Evolutionary conservation across 2,113 vertebrate genomes (phyloP).

Genomic region (Puffinus mauretanicus): DNA sequence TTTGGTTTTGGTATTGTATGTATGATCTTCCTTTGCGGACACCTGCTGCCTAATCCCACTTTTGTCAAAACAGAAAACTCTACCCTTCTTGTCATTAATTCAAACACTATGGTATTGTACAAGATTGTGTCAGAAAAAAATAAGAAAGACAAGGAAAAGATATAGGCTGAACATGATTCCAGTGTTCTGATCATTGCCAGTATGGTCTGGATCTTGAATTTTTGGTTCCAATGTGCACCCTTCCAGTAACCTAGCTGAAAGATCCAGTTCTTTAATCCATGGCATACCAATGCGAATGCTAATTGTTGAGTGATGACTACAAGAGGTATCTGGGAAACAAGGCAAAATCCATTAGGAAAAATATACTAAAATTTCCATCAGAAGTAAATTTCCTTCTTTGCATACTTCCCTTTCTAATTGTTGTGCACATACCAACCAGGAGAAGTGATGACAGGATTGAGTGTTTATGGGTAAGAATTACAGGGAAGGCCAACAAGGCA

Average conservation of each 20-base stretch:
- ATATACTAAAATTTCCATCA: not conserved
- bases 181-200: not conserved
- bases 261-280: not conserved
- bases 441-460: not conserved
- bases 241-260: not conserved
- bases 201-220: not conserved
- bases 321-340: not conserved
- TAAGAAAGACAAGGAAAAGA: not conserved
- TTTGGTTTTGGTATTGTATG: not conserved
- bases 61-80: not conserved
- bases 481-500: too few relatives aligned
- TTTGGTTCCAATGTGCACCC: not conserved
- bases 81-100: not conserved
- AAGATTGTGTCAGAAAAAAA: not conserved
- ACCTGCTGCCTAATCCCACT: not conserved
- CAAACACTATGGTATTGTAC: not conserved
- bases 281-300: not conserved
- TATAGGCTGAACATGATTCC: not conserved
- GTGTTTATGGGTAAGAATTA: too few relatives aligned
- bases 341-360: not conserved
- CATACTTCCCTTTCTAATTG: not conserved
- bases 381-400: not conserved
- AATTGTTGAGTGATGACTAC: not conserved
- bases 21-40: not conserved
- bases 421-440: not conserved